Conservation (phyloP, 2,113 vertebrate species). For the Cyrtonyx montezumae region DNA sequence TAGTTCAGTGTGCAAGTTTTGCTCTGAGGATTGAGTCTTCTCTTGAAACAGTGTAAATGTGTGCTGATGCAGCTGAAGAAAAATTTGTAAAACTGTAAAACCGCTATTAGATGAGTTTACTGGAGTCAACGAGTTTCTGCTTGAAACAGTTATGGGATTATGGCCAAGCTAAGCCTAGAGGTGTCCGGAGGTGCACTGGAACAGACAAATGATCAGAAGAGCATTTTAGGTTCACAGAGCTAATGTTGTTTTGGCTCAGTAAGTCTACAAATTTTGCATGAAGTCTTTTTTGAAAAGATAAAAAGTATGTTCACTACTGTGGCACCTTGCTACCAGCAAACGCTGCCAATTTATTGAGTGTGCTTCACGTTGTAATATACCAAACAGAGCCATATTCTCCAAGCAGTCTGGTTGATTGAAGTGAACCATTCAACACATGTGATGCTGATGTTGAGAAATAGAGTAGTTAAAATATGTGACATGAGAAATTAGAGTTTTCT, state of each 20-base stretch:
- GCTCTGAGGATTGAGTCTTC: not conserved
- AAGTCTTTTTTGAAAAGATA: not conserved
- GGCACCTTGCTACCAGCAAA: not conserved
- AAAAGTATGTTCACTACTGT: not conserved
- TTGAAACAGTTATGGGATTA: not conserved
- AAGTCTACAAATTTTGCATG: not conserved
- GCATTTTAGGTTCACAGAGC: not conserved
- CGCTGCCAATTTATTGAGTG: not conserved
- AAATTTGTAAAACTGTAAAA: not conserved
- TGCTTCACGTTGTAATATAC: not conserved
- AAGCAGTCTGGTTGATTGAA: not conserved
- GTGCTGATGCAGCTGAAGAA: not conserved
- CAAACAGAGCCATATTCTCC: not conserved
- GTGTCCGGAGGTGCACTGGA: not conserved
- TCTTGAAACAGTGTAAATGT: not conserved
- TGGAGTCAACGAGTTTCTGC: not conserved
- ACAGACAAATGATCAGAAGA: conserved; percentile 22
- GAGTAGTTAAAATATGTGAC: not conserved
- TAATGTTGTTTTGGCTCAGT: not conserved
- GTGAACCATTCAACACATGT: accelerated
- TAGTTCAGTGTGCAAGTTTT: not conserved
- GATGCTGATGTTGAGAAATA: not conserved
- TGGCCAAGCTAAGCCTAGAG: conserved; percentile 3
- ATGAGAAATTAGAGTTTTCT: not conserved
- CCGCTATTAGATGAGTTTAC: not conserved